A percentile compares a stretch with the other conserved stretches of the same genome.
phyloP scores from a whole-genome alignment of 2,888 invertebrate species.

The Hedya salicella region DNA sequence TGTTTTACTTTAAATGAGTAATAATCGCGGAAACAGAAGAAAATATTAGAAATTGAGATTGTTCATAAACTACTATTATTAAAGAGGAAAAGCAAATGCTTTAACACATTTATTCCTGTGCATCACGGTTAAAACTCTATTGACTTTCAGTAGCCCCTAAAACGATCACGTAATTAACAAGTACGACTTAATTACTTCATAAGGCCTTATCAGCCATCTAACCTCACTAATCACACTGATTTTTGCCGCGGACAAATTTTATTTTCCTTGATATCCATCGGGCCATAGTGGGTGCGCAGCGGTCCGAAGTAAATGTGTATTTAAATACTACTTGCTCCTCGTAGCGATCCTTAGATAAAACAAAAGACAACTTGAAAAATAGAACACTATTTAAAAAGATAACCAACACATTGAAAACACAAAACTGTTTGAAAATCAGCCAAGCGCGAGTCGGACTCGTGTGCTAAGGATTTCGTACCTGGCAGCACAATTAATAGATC shows the following conservation, averaged over 20 bases:
- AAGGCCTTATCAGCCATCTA: constrained; percentile 21
- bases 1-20: too few relatives aligned
- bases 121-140: background rate
- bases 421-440: too few relatives aligned
- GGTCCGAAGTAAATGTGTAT: constrained; percentile 21
- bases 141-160: constrained; percentile 15
- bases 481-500: too few relatives aligned
- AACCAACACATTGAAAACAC: too few relatives aligned
- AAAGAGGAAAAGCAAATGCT: too few relatives aligned
- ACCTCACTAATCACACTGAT: constrained; percentile 30
- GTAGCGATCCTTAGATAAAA: constrained; percentile 22
- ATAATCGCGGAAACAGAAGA: too few relatives aligned
- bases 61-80: too few relatives aligned
- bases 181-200: constrained; percentile 30
- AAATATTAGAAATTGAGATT: too few relatives aligned
- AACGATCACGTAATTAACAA: constrained; percentile 21
- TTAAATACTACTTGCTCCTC: constrained; percentile 22
- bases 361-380: constrained; percentile 10
- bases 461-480: too few relatives aligned
- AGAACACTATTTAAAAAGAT: background rate
- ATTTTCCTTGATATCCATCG: constrained; percentile 24
- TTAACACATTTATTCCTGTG: background rate
- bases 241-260: constrained; percentile 31
- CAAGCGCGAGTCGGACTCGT: too few relatives aligned
- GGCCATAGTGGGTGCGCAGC: constrained; percentile 19